phyloP scores from a whole-genome alignment of 2,797 vertebrate species.

The Novumbra hubbsi region DNA sequence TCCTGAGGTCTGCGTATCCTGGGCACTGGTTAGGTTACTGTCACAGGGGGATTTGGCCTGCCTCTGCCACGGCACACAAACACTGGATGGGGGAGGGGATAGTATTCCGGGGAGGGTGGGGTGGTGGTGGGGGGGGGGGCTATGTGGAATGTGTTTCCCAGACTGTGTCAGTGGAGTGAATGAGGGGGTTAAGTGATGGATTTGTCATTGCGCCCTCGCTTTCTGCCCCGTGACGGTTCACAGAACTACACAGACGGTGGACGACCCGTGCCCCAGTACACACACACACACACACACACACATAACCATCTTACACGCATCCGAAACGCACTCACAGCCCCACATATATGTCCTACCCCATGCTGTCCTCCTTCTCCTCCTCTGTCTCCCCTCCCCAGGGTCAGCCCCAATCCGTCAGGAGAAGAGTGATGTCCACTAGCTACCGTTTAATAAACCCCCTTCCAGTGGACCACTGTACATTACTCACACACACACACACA shows the following conservation, averaged over 20 bases:
- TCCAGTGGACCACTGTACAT: conserved; percentile 43
- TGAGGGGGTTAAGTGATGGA: conserved; percentile 64
- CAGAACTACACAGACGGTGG: conserved; percentile 38
- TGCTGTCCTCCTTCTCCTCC: conserved; percentile 4
- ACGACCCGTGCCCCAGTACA: conserved; percentile 29
- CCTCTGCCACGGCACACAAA: conserved; percentile 33
- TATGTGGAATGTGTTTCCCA: conserved; percentile 35
- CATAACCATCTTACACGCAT: not conserved
- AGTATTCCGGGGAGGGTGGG: not conserved
- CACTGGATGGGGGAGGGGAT: conserved; percentile 33
- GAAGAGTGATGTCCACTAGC: conserved; percentile 57
- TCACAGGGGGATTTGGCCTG: conserved; percentile 37
- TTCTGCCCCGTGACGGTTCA: conserved; percentile 42
- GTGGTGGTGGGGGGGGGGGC: conserved; percentile 11
- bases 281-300: conserved; percentile 10
- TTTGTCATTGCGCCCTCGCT: conserved; percentile 55
- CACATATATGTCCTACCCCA: conserved; percentile 26
- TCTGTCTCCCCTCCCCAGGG: conserved; percentile 30
- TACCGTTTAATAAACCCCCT: conserved; percentile 63
- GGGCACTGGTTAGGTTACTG: conserved; percentile 36
- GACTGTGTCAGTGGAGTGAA: conserved; percentile 43
- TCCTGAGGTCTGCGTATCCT: not conserved
- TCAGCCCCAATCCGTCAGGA: conserved; percentile 62
- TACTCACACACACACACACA: conserved; percentile 45
- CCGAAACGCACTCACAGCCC: not conserved